phyloP scores from a whole-genome alignment of 2,113 vertebrate genomes.

The Poeciliopsis occidentalis region DNA sequence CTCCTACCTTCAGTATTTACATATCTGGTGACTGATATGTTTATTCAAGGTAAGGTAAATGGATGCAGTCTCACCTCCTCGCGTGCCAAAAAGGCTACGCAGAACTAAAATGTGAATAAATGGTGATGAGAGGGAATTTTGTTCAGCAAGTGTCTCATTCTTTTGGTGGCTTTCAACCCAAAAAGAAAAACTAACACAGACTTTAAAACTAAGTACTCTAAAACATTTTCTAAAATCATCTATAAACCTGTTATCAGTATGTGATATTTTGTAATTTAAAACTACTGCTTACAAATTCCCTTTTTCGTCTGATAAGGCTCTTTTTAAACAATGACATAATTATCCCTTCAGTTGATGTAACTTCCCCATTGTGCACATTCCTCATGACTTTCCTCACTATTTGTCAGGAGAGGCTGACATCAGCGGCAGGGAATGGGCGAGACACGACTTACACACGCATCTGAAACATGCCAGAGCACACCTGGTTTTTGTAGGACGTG shows the following conservation, averaged over 20 bases:
- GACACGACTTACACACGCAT: not conserved
- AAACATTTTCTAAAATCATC: not conserved
- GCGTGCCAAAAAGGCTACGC: not conserved
- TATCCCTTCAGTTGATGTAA: not conserved
- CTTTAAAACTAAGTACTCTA: constrained; percentile 9
- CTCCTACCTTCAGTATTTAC: constrained; percentile 30
- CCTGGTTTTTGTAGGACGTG: constrained; percentile 5
- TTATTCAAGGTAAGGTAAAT: constrained; percentile 1
- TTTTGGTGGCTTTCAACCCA: constrained; percentile 11
- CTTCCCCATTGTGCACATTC: constrained; percentile 30
- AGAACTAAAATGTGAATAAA: not conserved
- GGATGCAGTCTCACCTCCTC: not conserved
- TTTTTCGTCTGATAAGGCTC: not conserved
- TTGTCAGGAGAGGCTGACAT: constrained; percentile 48
- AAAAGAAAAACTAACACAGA: not conserved
- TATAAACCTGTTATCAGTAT: no score
- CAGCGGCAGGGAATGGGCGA: constrained; percentile 50
- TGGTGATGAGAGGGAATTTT: constrained; percentile 6
- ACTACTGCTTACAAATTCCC: not conserved
- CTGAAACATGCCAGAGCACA: not conserved
- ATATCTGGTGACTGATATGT: constrained; percentile 20
- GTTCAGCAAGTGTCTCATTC: not conserved
- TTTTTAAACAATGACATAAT: constrained; percentile 4
- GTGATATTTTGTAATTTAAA: not conserved
- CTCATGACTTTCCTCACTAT: constrained; percentile 21